Evolutionary conservation across 1,140 invertebrate species (phyloP).

Genomic region (Leptinotarsa undecemlineata): DNA sequence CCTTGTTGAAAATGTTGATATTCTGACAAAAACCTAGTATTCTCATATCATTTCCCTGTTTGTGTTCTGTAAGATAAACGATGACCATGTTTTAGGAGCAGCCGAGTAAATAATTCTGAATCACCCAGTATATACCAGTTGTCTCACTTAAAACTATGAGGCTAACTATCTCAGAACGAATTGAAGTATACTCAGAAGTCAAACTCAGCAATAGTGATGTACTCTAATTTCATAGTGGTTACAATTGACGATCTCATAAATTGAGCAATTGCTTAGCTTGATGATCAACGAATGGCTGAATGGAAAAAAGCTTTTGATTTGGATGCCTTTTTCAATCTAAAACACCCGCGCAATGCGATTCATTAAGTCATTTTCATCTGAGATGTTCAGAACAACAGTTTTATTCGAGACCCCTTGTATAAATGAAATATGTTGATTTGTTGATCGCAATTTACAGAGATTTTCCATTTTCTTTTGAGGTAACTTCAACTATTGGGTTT

Average conservation of each 20-base stretch:
- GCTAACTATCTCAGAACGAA: constrained; percentile 8
- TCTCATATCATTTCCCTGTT: too few relatives aligned
- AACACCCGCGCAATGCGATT: too few relatives aligned
- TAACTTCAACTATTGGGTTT: neutral
- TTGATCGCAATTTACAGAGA: neutral
- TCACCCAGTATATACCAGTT: neutral
- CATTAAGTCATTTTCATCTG: neutral
- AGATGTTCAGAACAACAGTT: neutral
- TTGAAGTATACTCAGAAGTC: neutral
- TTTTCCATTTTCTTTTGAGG: constrained; percentile 4
- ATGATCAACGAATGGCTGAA: too few relatives aligned
- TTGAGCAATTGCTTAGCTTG: neutral
- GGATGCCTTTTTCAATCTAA: too few relatives aligned
- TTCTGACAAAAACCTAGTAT: too few relatives aligned
- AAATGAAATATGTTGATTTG: neutral
- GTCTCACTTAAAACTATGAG: neutral
- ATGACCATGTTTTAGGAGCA: too few relatives aligned
- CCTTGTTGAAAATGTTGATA: too few relatives aligned
- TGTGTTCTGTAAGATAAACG: too few relatives aligned
- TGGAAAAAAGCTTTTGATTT: too few relatives aligned
- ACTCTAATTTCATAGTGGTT: too few relatives aligned
- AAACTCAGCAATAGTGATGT: too few relatives aligned
- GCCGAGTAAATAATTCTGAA: neutral
- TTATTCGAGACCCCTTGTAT: constrained; percentile 3
- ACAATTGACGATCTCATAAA: neutral